A percentile compares a stretch with the other conserved stretches of the same genome.
These are phyloP conservation scores for Apteryx owenii DNA, from an alignment of 2,113 vertebrate species.

Conservation along the genomic window DNA sequence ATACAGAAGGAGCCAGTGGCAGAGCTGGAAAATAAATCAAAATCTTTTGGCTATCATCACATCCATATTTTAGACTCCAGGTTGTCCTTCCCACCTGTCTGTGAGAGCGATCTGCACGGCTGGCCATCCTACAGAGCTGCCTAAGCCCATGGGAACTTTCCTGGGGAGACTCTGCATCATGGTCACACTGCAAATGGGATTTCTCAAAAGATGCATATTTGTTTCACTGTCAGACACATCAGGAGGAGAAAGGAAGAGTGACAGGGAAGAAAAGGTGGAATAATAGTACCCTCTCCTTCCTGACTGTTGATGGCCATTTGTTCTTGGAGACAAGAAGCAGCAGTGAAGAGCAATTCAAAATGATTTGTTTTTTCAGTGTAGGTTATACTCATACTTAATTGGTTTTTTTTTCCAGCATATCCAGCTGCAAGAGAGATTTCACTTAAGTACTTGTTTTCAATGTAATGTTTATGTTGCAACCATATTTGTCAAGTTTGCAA, in stretches of 20 bases:
- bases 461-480: slow-evolving; percentile 38
- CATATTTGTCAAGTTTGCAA: slow-evolving; percentile 22
- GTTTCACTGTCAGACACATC: neutral
- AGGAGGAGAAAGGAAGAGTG: neutral
- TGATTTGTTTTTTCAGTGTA: neutral
- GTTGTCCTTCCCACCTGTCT: neutral
- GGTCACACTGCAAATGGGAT: neutral
- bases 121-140: neutral
- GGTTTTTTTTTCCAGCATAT: neutral
- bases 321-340: neutral
- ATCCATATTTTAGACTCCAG: neutral
- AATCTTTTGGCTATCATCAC: neutral
- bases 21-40: neutral
- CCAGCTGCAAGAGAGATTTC: neutral
- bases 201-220: neutral
- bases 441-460: neutral
- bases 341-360: neutral
- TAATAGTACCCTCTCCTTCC: neutral
- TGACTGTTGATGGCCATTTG: neutral
- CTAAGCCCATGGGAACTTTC: neutral
- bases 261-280: neutral
- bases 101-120: neutral
- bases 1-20: neutral
- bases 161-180: neutral
- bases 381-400: neutral